These are phyloP conservation scores for Spisula subtruncata DNA, from an alignment of 2,888 invertebrate genomes.

Conservation along the genomic window DNA sequence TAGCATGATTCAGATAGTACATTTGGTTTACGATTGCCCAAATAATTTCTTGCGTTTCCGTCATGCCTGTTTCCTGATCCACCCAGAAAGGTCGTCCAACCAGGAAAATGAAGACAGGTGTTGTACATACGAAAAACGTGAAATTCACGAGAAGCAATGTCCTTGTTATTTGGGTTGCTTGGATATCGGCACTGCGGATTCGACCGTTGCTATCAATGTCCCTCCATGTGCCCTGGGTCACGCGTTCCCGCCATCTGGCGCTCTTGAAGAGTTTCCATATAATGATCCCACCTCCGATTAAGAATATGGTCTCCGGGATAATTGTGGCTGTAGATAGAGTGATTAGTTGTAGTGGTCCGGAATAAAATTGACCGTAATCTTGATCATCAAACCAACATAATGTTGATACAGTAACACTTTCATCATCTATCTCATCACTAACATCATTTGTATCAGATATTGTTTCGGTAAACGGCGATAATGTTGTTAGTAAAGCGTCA, in stretches of 20 bases:
- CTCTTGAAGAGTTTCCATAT: constrained; percentile 10
- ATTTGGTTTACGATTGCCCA: constrained; percentile 47
- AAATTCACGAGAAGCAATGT: constrained; percentile 38
- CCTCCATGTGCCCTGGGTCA: background rate
- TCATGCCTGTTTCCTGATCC: constrained; percentile 34
- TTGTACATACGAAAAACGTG: constrained; percentile 23
- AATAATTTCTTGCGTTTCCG: constrained; percentile 34
- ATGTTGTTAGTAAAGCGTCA: background rate
- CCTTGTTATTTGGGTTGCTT: constrained; percentile 28
- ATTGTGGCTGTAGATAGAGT: background rate
- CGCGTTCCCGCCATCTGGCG: background rate
- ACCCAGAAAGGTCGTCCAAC: constrained; percentile 24
- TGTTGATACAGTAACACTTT: background rate
- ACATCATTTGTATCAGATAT: background rate
- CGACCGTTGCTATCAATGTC: background rate
- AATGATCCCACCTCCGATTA: constrained; percentile 31
- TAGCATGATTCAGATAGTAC: constrained; percentile 30
- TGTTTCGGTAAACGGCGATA: background rate
- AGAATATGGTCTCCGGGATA: constrained; percentile 25
- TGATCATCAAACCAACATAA: constrained; percentile 24
- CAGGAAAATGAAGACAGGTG: constrained; percentile 28
- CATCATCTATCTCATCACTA: background rate
- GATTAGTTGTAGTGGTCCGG: background rate
- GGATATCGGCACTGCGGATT: background rate
- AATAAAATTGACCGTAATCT: background rate